Percentiles rank a stretch among this genome's conserved stretches.
Conservation (phyloP, 2,797 vertebrate genomes). For the Hipposideros larvatus region DNA sequence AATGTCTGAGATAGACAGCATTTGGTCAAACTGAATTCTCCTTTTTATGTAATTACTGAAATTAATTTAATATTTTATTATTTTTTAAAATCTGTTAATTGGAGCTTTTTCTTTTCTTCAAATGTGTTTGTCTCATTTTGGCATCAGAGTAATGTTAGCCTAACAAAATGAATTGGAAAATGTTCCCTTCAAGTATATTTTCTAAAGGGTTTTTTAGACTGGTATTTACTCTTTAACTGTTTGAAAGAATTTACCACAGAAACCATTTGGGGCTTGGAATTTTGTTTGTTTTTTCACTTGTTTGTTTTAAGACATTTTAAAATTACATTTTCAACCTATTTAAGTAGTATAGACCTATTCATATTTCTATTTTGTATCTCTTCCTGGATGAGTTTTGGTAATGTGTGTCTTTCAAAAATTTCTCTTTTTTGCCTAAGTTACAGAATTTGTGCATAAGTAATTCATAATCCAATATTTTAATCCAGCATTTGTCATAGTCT, state of each 20-base stretch:
- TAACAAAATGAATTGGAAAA: background rate
- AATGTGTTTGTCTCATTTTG: background rate
- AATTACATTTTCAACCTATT: background rate
- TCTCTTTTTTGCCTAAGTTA: background rate
- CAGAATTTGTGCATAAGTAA: background rate
- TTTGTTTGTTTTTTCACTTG: background rate
- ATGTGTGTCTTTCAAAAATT: background rate
- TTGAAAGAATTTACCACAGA: background rate
- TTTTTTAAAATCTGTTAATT: background rate
- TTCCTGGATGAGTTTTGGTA: background rate
- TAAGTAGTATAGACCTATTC: background rate
- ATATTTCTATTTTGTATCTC: background rate
- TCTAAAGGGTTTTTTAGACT: background rate
- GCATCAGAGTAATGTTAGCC: background rate
- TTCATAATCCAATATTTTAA: background rate
- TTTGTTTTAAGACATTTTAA: background rate
- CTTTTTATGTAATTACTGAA: background rate
- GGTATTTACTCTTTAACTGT: background rate
- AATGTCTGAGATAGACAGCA: background rate
- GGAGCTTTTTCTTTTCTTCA: background rate
- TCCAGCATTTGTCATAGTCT: background rate
- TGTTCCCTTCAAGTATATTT: background rate
- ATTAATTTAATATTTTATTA: background rate
- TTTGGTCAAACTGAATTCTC: background rate
- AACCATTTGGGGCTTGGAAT: background rate